Evolutionary conservation across 2,113 vertebrate genomes (phyloP), one percentile per base, ranked within the genome.

Genomic region (Erinaceus europaeus): DNA sequence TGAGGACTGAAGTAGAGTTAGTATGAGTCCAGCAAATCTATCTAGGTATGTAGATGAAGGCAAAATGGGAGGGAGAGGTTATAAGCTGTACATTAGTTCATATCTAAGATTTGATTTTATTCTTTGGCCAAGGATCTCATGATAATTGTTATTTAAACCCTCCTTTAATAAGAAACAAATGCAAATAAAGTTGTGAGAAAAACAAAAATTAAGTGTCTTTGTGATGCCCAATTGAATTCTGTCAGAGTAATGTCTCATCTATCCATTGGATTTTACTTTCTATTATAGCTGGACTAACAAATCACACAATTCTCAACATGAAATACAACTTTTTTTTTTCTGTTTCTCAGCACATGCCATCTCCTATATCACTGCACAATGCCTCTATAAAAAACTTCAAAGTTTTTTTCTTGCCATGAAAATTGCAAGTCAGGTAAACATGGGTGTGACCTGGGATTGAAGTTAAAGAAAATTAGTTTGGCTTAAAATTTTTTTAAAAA

Each of bases 401-500:
- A 67, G 8, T 84, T 73, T 84, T 86, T 83, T 90, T 92, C 48
- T 82, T 89, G 74, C 65, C 62, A 57, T 25, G 42, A 82, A 65
- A 46, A 27, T 12, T 68, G 34, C n/a, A 74, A 82, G 46, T 82
- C 69, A 94, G 65, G 55, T 79, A 81, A 79, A 92, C 89, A 64
- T 62, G 32, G 12, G 52, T 88, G 23, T 68, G 82, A 77, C 57
- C 61, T 85, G 55, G 27, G 46, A 88, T 29, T 78, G 82, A 94
- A 86, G 44, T 61, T 34, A 82, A 85, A 90, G 89, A 89, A 94
- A 90, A 94, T 84, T 93, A 82, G 50, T 88, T 72, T 94, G 84
- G 68, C 34, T 65, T 77, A 17, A 4, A 86, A 92, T 8, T 57
- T 57, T 29, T 29, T 57, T 57, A 20, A 73, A 14, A 57, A 14